Evolutionary conservation across 2,888 invertebrate genomes (phyloP).

Genomic region (Allacma fusca): DNA sequence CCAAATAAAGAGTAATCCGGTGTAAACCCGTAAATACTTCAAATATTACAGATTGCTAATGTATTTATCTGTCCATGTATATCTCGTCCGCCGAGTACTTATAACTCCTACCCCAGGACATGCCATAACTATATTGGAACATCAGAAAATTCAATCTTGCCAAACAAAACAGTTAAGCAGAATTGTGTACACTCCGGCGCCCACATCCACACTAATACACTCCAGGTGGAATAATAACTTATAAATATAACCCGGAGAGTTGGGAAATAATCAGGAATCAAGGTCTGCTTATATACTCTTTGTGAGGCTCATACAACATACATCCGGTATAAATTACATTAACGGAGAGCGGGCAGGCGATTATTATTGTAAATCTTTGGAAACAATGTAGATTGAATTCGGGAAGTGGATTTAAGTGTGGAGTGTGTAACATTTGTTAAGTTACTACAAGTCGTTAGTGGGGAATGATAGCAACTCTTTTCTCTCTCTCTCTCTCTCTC

Average conservation of each 20-base stretch:
- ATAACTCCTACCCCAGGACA: background rate
- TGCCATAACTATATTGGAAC: background rate
- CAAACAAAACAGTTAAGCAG: background rate
- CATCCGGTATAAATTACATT: conserved; percentile 6
- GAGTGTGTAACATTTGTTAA: conserved; percentile 38
- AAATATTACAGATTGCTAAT: background rate
- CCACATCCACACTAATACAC: background rate
- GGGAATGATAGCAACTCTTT: conserved; percentile 28
- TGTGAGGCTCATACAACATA: background rate
- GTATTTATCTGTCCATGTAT: background rate
- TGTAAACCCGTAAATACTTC: background rate
- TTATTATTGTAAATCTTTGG: conserved; percentile 40
- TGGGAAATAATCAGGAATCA: background rate
- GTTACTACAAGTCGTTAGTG: conserved; percentile 40
- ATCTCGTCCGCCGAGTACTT: background rate
- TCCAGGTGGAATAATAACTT: background rate
- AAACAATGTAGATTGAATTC: conserved; percentile 41
- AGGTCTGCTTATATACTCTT: background rate
- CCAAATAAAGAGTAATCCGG: background rate
- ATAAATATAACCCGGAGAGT: background rate
- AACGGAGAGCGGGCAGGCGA: conserved; percentile 7
- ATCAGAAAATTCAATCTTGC: background rate
- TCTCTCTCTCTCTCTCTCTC: too few relatives aligned
- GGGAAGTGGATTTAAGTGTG: conserved; percentile 42
- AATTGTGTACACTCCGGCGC: background rate